Evolutionary conservation across 1,140 invertebrate genomes (phyloP).

Genomic region (Triops cancriformis): DNA sequence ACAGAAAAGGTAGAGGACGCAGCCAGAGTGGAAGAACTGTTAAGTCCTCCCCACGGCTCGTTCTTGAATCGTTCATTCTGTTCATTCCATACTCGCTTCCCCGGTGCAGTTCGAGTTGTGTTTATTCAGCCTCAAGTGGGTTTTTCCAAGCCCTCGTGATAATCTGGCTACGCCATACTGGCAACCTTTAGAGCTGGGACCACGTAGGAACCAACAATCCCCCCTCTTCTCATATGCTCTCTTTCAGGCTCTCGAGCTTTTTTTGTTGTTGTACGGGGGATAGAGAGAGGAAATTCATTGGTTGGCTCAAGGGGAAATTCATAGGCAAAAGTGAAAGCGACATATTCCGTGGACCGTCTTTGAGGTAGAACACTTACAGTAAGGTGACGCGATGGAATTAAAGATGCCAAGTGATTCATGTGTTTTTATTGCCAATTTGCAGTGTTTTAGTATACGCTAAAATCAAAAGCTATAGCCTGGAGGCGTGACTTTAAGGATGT

Average conservation of each 20-base stretch:
- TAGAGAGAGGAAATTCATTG: too few species aligned
- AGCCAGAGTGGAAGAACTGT: background rate
- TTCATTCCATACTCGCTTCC: background rate
- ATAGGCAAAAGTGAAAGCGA: too few species aligned
- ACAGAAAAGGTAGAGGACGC: background rate
- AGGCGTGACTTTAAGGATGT: too few species aligned
- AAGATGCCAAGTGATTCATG: too few species aligned
- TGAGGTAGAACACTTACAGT: too few species aligned
- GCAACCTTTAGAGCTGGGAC: background rate
- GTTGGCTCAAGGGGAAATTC: too few species aligned
- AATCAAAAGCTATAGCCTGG: too few species aligned
- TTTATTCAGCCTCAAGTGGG: slow-evolving; percentile 13
- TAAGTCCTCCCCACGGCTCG: background rate
- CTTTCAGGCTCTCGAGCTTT: background rate
- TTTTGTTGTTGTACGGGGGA: too few species aligned
- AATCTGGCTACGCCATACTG: background rate
- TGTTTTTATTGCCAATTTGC: too few species aligned
- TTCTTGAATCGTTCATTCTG: background rate
- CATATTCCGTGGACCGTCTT: too few species aligned
- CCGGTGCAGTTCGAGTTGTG: background rate
- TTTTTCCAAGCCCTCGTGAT: slow-evolving; percentile 8
- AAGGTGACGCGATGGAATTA: too few species aligned
- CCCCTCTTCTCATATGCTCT: background rate
- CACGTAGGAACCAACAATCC: background rate
- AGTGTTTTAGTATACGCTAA: too few species aligned